A percentile compares a stretch with the other conserved stretches of the same genome.
phyloP scores from a whole-genome alignment of 2,888 invertebrate genomes.

The Acronicta aceris region DNA sequence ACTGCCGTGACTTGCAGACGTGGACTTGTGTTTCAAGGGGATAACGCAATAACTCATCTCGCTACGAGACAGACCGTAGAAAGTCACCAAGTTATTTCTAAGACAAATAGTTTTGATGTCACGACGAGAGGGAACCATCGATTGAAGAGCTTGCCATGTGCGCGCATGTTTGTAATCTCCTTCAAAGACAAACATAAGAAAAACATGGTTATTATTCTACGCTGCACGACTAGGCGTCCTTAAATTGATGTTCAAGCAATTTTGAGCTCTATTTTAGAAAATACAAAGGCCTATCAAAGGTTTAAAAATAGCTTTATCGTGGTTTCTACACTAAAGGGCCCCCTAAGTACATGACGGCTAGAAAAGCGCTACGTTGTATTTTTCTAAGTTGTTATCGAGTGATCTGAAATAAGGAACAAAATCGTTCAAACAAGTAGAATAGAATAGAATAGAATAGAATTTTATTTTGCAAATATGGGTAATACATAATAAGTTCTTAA shows the following conservation, averaged over 20 bases:
- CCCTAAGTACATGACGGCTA: slow-evolving; percentile 66
- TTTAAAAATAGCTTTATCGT: slow-evolving; percentile 20
- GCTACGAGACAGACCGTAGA: slow-evolving; percentile 66
- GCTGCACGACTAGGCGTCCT: slow-evolving; percentile 38
- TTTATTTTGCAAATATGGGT: too few species aligned
- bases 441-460: too few species aligned
- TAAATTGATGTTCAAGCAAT: slow-evolving; percentile 34
- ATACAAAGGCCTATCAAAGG: slow-evolving; percentile 7
- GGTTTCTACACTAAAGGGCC: slow-evolving; percentile 51
- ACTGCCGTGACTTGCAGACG: slow-evolving; percentile 66
- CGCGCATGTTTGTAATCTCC: slow-evolving; percentile 83
- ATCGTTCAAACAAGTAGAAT: slow-evolving; percentile 38
- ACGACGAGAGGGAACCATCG: slow-evolving; percentile 74
- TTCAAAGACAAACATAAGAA: slow-evolving; percentile 85
- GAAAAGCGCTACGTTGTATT: slow-evolving; percentile 65
- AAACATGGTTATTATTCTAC: slow-evolving; percentile 80
- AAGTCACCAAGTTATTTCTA: slow-evolving; percentile 82
- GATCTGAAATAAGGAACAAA: slow-evolving; percentile 54
- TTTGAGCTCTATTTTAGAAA: slow-evolving; percentile 46
- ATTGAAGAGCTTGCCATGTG: slow-evolving; percentile 78
- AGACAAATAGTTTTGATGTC: slow-evolving; percentile 86
- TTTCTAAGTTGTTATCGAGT: slow-evolving; percentile 50
- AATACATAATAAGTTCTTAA: too few species aligned
- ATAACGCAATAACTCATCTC: slow-evolving; percentile 77
- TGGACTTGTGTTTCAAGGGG: slow-evolving; percentile 70